Percentiles rank a stretch among this genome's conserved stretches.
Evolutionary conservation across 2,888 invertebrate species (phyloP).

Genomic region (Dermolepida albohirtum): DNA sequence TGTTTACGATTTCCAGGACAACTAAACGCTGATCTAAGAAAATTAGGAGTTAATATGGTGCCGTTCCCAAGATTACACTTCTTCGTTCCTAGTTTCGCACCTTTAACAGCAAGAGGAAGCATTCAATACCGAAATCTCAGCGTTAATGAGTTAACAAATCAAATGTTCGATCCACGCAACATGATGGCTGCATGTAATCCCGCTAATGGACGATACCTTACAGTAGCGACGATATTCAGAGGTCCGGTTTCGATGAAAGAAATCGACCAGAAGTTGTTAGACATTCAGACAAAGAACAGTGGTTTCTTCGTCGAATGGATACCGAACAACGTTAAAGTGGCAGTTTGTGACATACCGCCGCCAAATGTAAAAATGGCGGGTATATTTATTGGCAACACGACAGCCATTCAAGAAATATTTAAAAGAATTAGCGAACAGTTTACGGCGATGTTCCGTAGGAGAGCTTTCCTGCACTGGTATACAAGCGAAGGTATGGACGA

Average conservation of each 20-base stretch:
- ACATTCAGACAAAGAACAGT: slow-evolving; percentile 77
- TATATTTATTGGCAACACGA: slow-evolving; percentile 72
- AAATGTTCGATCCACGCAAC: slow-evolving; percentile 87
- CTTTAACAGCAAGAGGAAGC: slow-evolving; percentile 69
- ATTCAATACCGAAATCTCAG: slow-evolving; percentile 80
- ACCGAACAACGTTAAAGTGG: slow-evolving; percentile 79
- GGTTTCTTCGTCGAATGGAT: slow-evolving; percentile 77
- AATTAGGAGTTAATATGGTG: slow-evolving; percentile 73
- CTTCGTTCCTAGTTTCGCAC: slow-evolving; percentile 76
- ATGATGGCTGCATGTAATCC: slow-evolving; percentile 94
- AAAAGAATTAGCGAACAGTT: slow-evolving; percentile 67
- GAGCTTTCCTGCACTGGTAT: slow-evolving; percentile 84
- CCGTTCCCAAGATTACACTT: slow-evolving; percentile 78
- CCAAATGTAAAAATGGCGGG: slow-evolving; percentile 63
- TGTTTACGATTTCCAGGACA: slow-evolving; percentile 78
- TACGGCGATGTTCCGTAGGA: slow-evolving; percentile 75
- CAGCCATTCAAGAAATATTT: slow-evolving; percentile 84
- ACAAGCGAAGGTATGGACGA: slow-evolving; percentile 81
- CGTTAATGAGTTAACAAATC: slow-evolving; percentile 82
- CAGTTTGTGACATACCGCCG: slow-evolving; percentile 79
- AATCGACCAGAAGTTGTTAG: slow-evolving; percentile 73
- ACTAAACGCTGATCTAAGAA: slow-evolving; percentile 75
- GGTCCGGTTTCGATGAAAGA: slow-evolving; percentile 77
- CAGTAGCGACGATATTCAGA: slow-evolving; percentile 84
- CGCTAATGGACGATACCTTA: slow-evolving; percentile 81